Evolutionary conservation across 2,888 invertebrate genomes (phyloP).

Genomic region (Melipona bicolor): DNA sequence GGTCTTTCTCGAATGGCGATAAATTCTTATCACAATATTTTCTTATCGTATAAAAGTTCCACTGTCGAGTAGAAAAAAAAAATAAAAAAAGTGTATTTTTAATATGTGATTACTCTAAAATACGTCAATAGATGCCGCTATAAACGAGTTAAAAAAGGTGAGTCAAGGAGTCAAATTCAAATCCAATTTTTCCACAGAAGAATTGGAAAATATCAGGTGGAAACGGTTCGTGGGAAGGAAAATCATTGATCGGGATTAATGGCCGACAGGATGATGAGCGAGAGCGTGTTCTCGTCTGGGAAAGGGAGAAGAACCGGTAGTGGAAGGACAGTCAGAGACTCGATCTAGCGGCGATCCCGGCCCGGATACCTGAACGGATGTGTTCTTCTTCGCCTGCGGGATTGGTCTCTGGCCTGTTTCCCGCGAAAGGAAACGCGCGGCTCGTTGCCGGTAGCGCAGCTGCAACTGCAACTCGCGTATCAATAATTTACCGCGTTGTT

Average conservation of each 20-base stretch:
- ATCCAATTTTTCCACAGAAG: too few species aligned
- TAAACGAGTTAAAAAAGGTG: too few species aligned
- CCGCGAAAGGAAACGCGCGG: constrained; percentile 62
- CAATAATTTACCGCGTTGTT: constrained; percentile 49
- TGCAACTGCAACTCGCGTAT: constrained; percentile 58
- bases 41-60: too few species aligned
- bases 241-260: constrained; percentile 39
- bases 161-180: too few species aligned
- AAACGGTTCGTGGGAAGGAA: constrained; percentile 33
- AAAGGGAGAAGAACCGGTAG: constrained; percentile 32
- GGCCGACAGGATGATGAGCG: constrained; percentile 9
- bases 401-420: constrained; percentile 43
- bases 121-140: too few species aligned
- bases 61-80: too few species aligned
- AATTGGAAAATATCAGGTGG: too few species aligned
- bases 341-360: constrained; percentile 40
- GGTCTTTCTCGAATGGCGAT: too few species aligned
- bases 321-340: constrained; percentile 26
- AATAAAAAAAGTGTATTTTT: too few species aligned
- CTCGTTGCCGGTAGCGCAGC: constrained; percentile 19
- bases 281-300: constrained; percentile 13
- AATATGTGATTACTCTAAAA: too few species aligned
- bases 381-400: constrained; percentile 54
- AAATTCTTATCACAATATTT: too few species aligned
- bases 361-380: constrained; percentile 47